Percentiles rank a stretch among this genome's conserved stretches.
phyloP scores from a whole-genome alignment of 1,140 invertebrate species.

The Scylla paramamosain region DNA sequence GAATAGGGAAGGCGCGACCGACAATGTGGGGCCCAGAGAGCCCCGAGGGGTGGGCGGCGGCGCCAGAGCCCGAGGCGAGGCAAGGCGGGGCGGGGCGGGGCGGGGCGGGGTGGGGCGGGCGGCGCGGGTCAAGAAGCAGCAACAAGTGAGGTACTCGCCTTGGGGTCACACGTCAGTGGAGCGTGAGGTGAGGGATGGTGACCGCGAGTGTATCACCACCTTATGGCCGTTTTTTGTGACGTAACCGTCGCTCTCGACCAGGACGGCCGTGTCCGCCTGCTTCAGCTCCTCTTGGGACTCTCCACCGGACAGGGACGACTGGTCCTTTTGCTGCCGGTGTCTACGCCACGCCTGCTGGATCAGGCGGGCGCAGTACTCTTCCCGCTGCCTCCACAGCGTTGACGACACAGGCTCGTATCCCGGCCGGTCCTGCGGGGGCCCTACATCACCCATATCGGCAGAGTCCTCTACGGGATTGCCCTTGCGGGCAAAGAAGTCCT shows the following conservation, averaged over 20 bases:
- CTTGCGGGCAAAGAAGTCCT: slow-evolving; percentile 96
- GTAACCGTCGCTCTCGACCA: slow-evolving; percentile 90
- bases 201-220: slow-evolving; percentile 92
- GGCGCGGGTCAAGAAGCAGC: slow-evolving; percentile 53
- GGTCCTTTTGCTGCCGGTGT: slow-evolving; percentile 77
- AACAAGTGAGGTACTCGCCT: slow-evolving; percentile 66
- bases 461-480: slow-evolving; percentile 88
- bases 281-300: slow-evolving; percentile 78
- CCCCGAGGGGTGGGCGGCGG: neutral
- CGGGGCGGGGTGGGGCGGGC: slow-evolving; percentile 25
- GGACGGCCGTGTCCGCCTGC: slow-evolving; percentile 87
- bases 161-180: slow-evolving; percentile 89
- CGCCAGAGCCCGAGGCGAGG: slow-evolving; percentile 28
- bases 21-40: neutral
- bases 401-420: slow-evolving; percentile 96
- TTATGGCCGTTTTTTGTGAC: slow-evolving; percentile 91
- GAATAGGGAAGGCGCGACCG: slow-evolving; percentile 60
- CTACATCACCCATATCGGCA: slow-evolving; percentile 91
- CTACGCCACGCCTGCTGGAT: slow-evolving; percentile 94
- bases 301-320: slow-evolving; percentile 79
- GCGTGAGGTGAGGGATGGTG: slow-evolving; percentile 89
- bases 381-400: slow-evolving; percentile 95
- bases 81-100: slow-evolving; percentile 11
- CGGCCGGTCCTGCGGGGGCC: slow-evolving; percentile 87
- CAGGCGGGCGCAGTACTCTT: slow-evolving; percentile 96